phyloP scores from a whole-genome alignment of 1,140 invertebrate genomes.

The Babylonia areolata region DNA sequence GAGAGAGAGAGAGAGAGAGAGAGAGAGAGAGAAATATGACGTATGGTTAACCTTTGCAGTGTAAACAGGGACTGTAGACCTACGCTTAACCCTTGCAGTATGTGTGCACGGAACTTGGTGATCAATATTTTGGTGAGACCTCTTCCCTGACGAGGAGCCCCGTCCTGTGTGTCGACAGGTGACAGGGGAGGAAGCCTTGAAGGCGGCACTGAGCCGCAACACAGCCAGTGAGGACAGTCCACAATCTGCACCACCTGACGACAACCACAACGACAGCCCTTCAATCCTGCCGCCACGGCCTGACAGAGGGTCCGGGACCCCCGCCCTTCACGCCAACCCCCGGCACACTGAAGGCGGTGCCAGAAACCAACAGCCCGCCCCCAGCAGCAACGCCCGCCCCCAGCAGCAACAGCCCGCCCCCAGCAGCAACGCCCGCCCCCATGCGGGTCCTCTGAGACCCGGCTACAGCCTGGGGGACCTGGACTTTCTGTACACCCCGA shows the following conservation, averaged over 20 bases:
- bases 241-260: background rate
- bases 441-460: background rate
- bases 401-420: too few species aligned
- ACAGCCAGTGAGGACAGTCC: background rate
- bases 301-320: background rate
- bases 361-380: background rate
- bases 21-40: too few species aligned
- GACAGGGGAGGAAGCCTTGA: background rate
- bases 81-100: too few species aligned
- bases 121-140: too few species aligned
- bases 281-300: background rate
- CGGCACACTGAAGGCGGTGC: background rate
- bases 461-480: background rate
- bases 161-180: background rate
- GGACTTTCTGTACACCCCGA: slow-evolving; percentile 4
- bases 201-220: background rate
- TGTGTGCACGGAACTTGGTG: too few species aligned
- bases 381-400: background rate
- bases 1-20: too few species aligned
- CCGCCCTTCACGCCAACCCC: background rate
- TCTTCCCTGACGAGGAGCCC: too few species aligned
- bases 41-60: too few species aligned
- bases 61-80: too few species aligned
- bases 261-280: background rate
- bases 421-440: background rate